Conservation (phyloP, 2,113 vertebrate species). For the Coreoperca whiteheadi region DNA sequence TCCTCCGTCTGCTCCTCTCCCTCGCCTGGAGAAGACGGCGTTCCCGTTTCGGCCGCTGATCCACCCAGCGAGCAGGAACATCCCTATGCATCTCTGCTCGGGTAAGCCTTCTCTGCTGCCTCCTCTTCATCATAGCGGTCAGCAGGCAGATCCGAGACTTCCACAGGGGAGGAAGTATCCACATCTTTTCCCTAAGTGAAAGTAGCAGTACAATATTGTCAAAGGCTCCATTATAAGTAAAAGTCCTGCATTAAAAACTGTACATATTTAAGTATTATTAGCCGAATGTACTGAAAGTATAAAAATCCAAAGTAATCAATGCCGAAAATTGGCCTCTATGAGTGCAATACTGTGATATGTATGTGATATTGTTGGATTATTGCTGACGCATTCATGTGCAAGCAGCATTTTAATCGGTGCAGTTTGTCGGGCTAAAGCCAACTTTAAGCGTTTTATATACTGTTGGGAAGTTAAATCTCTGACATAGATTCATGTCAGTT, state of each 20-base stretch:
- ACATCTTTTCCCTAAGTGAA: not conserved
- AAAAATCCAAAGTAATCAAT: not conserved
- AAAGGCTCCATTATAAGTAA: not conserved
- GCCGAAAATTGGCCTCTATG: not conserved
- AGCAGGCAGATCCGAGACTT: not conserved
- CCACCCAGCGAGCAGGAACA: constrained; percentile 32
- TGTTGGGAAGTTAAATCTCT: too few species aligned
- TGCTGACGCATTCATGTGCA: not conserved
- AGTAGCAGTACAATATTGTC: not conserved
- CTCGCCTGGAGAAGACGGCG: constrained; percentile 23
- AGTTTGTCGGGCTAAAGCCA: not conserved
- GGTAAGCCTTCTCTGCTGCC: constrained; percentile 28
- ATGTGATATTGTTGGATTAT: not conserved
- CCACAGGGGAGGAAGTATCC: too few species aligned
- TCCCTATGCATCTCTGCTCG: constrained; percentile 51
- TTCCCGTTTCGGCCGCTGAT: not conserved
- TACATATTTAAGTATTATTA: not conserved
- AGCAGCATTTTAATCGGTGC: too few species aligned
- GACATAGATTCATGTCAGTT: too few species aligned
- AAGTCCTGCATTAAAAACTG: not conserved
- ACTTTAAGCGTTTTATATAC: not conserved
- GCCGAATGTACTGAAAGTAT: not conserved
- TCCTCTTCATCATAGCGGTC: not conserved
- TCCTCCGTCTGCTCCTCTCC: constrained; percentile 43
- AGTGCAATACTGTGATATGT: too few species aligned